Evolutionary conservation across 2,797 vertebrate species (phyloP).

Genomic region (Anabacerthia variegaticeps): DNA sequence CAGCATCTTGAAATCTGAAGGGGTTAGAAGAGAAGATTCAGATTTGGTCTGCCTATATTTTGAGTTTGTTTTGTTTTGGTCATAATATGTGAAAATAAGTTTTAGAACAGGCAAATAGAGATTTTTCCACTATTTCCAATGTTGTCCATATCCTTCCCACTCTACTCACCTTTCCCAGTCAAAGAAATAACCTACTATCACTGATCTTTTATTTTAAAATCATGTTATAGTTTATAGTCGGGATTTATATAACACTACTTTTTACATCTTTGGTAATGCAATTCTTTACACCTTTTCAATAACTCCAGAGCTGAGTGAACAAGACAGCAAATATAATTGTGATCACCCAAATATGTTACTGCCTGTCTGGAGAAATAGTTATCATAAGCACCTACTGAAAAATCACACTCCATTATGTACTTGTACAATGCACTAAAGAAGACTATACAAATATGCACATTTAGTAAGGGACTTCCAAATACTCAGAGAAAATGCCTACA

Average conservation of each 20-base stretch:
- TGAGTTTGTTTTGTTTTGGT: background rate
- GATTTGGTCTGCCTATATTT: background rate
- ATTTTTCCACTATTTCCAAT: background rate
- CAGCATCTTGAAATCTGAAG: background rate
- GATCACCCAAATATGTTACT: background rate
- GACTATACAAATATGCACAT: background rate
- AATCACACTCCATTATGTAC: background rate
- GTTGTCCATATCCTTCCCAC: background rate
- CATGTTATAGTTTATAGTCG: background rate
- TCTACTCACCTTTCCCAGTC: background rate
- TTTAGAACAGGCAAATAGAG: background rate
- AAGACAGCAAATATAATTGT: background rate
- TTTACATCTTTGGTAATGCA: background rate
- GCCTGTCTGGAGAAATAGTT: background rate
- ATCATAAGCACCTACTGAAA: background rate
- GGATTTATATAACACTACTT: background rate
- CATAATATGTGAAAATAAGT: background rate
- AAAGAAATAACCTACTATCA: background rate
- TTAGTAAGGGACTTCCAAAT: background rate
- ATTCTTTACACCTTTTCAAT: background rate
- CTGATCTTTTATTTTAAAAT: background rate
- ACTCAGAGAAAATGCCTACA: background rate
- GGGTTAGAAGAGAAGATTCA: background rate
- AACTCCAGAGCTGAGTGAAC: background rate
- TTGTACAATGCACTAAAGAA: background rate